Evolutionary conservation across 2,888 invertebrate genomes (phyloP).

Genomic region (Calliopum simillimum): DNA sequence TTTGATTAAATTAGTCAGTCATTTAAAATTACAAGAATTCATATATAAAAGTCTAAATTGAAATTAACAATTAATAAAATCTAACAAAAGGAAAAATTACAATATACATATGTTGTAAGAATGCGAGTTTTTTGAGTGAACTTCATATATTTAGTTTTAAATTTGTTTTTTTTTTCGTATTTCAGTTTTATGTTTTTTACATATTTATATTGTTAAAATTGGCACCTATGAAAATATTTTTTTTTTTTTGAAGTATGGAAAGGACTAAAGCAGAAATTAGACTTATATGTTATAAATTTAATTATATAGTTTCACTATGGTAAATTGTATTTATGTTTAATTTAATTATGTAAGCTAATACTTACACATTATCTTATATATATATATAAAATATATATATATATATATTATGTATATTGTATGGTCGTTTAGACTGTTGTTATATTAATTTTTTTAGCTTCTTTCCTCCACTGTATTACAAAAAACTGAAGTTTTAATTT

Average conservation of each 20-base stretch:
- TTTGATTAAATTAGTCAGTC: constrained; percentile 13
- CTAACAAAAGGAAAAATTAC: background rate
- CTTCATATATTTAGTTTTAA: constrained; percentile 45
- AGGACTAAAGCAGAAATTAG: too few species aligned
- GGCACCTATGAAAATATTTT: constrained; percentile 22
- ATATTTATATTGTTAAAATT: constrained; percentile 15
- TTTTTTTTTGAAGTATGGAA: background rate
- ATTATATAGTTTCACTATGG: constrained; percentile 15
- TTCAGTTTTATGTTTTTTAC: constrained; percentile 33
- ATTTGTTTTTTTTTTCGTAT: constrained; percentile 44
- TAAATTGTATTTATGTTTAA: background rate
- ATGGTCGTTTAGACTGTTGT: background rate
- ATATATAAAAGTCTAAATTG: background rate
- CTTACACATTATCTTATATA: background rate
- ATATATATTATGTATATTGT: too few species aligned
- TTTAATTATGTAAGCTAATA: constrained; percentile 8
- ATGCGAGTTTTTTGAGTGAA: constrained; percentile 38
- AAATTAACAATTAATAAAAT: constrained; percentile 10
- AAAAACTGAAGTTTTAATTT: too few species aligned
- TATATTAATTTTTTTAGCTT: background rate
- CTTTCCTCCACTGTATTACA: too few species aligned
- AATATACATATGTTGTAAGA: constrained; percentile 13
- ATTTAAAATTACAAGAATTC: constrained; percentile 14
- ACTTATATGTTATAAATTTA: constrained; percentile 8
- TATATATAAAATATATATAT: constrained; percentile 25